Base-by-base conservation (phyloP, 2,888 invertebrate species). In the Polylopha cassiicola region DNA sequence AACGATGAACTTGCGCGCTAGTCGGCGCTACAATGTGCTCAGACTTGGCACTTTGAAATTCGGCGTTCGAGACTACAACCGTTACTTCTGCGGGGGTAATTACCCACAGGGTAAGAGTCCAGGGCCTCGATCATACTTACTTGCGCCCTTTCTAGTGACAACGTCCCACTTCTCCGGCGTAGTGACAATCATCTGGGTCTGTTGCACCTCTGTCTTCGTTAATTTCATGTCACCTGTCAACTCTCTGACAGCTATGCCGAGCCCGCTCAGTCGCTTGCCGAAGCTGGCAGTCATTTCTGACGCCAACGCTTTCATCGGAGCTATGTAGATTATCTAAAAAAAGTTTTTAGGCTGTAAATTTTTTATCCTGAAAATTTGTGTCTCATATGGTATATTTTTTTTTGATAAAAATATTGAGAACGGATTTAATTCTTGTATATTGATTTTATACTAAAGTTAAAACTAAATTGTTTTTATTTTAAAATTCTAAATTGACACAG, bases 141-240 rank as follows among this genome's bases (percentile, higher is more conserved):
- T 92, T 14, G 93, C 91, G 8, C 94, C 94, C 73, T 99, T 99
- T 50, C 99, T 88, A 0, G 99, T 99, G 1, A 99, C 97, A 3
- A 99, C 98, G 72, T 99, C 99, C 99, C 99, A 99, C 65, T 99
- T 99, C 78, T 99, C 99, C 0, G 99, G 99, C 0, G 99, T 99
- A 1, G 98, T 97, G 1, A 99, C 95, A 28, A 99, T 88, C 92
- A 99, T 97, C 80, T 99, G 98, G 0, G 99, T 99, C 62, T 95
- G 92, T 27, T 92, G 89, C 43, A 99, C 96, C 77, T 99, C 99
- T 3, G 90, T 87, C 73, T 97, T 97, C 0, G 97, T 95, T 9
- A 99, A 82, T 58, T 98, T 97, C 95, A 99, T 99, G 70, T 99
- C 99, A 0, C 99, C 99, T 0, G 99, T 99, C 50, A 98, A 79